Conservation (phyloP, 2,888 invertebrate species). For the Cacoxenus indagator region DNA sequence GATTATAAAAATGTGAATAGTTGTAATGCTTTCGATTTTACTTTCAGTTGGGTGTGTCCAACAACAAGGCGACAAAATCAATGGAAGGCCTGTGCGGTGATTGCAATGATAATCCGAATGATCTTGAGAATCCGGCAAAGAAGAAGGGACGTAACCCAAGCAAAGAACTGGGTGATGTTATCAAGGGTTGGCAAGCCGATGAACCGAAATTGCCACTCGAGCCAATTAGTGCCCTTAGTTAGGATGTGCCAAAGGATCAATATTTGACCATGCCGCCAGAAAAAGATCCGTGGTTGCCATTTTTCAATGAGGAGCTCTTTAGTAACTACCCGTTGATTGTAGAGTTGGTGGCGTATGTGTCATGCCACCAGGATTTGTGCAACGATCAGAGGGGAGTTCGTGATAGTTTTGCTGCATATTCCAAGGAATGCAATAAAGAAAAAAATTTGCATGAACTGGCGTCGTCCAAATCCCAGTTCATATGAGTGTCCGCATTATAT, state of each 20-base stretch:
- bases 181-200: slow-evolving; percentile 74
- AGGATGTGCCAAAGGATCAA: slow-evolving; percentile 70
- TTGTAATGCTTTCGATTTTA: slow-evolving; percentile 37
- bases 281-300: slow-evolving; percentile 77
- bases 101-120: slow-evolving; percentile 76
- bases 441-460: slow-evolving; percentile 85
- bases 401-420: slow-evolving; percentile 79
- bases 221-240: too few species aligned
- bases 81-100: slow-evolving; percentile 87
- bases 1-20: too few species aligned
- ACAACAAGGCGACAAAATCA: too few species aligned
- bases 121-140: slow-evolving; percentile 73
- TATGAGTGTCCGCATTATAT: slow-evolving; percentile 73
- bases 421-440: slow-evolving; percentile 77
- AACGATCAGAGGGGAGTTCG: slow-evolving; percentile 76
- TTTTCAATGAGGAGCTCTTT: slow-evolving; percentile 74
- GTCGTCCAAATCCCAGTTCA: slow-evolving; percentile 76
- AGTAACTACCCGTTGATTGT: slow-evolving; percentile 82
- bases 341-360: slow-evolving; percentile 78
- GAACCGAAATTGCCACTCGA: slow-evolving; percentile 71
- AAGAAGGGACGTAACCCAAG: slow-evolving; percentile 46
- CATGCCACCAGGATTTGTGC: slow-evolving; percentile 80
- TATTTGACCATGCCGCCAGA: slow-evolving; percentile 75
- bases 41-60: slow-evolving; percentile 77
- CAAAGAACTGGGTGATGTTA: slow-evolving; percentile 67